phyloP scores from a whole-genome alignment of 2,797 vertebrate genomes.

The Arctocebus calabarensis region DNA sequence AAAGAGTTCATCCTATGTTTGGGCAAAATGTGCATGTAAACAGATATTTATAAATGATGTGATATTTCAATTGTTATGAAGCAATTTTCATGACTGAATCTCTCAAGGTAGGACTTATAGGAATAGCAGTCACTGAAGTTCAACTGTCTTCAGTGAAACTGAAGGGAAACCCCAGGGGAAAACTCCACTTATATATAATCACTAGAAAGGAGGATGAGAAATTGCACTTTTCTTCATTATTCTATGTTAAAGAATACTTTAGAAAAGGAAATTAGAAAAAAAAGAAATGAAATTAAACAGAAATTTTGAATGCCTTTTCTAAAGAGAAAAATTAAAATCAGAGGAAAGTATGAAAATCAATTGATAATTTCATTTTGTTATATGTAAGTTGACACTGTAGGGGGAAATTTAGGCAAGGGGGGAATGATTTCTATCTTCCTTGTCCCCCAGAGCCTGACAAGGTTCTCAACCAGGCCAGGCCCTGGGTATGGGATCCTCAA shows the following conservation, averaged over 20 bases:
- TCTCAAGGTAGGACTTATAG: not conserved
- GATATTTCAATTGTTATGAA: not conserved
- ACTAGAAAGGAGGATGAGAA: not conserved
- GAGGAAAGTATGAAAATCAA: not conserved
- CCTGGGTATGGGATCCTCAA: not conserved
- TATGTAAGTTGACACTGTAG: not conserved
- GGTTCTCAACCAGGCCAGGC: not conserved
- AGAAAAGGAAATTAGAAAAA: slow-evolving; percentile 13
- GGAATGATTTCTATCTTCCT: not conserved
- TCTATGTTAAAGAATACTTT: not conserved
- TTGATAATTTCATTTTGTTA: not conserved
- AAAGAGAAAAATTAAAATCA: slow-evolving; percentile 37
- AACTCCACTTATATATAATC: not conserved
- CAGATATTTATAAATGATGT: not conserved
- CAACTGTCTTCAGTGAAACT: not conserved
- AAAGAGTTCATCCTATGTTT: not conserved
- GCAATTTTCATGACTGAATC: not conserved
- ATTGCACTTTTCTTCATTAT: not conserved
- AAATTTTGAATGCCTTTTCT: slow-evolving; percentile 27
- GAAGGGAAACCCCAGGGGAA: not conserved
- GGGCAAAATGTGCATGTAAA: not conserved
- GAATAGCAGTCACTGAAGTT: not conserved
- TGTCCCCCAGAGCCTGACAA: not conserved
- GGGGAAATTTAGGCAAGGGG: not conserved
- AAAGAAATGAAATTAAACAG: not conserved